Evolutionary conservation across 2,888 invertebrate genomes (phyloP).

Genomic region (Lasioglossum morio): DNA sequence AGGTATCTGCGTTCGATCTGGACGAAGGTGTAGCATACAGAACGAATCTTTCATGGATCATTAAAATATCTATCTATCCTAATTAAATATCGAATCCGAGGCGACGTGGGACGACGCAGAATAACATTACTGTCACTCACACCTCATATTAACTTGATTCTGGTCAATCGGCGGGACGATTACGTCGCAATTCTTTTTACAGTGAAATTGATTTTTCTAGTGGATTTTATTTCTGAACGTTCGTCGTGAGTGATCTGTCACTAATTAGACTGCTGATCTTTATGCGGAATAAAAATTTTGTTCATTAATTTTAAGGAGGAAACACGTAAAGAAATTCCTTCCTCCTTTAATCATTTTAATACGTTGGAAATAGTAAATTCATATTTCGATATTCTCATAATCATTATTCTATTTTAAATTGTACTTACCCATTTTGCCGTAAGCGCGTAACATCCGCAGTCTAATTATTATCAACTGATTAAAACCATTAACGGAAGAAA

Average conservation of each 20-base stretch:
- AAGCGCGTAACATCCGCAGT: too few relatives aligned
- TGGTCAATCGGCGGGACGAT: background rate
- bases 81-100: background rate
- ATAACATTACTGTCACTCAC: background rate
- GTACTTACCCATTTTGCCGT: too few relatives aligned
- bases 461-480: too few relatives aligned
- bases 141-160: background rate
- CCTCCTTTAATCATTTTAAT: too few relatives aligned
- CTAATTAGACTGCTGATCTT: too few relatives aligned
- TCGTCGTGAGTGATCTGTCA: background rate
- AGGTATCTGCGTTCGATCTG: background rate
- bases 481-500: too few relatives aligned
- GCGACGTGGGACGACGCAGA: background rate
- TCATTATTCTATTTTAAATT: too few relatives aligned
- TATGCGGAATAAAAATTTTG: too few relatives aligned
- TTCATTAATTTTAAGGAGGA: too few relatives aligned
- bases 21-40: background rate
- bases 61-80: background rate
- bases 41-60: background rate
- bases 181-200: background rate
- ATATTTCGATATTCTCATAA: too few relatives aligned
- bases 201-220: background rate
- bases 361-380: too few relatives aligned
- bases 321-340: too few relatives aligned
- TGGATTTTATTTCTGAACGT: background rate